Base-by-base conservation (phyloP, 2,797 vertebrate species). In the Oophaga sylvatica region DNA sequence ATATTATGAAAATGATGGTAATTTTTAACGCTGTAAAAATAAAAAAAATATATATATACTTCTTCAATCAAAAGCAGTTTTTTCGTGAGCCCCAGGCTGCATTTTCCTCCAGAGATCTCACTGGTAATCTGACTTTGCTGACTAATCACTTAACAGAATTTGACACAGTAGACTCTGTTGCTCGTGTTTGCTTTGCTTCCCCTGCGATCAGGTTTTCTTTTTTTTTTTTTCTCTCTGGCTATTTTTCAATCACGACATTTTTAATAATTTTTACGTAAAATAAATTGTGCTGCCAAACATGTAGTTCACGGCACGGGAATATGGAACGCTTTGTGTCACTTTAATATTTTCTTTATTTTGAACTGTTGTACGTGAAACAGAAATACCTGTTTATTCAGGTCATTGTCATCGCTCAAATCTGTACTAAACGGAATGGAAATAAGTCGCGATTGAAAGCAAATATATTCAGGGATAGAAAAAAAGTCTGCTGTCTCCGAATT, bases 131-230 rank as follows among this genome's bases (percentile, higher is more conserved):
- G 31, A 63, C 22, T 83, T 89, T 77, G 84, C 84, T 89, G 84
- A 89, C 80, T 89, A 86, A 89, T 89, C 84, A 89, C 80, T 63
- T 86, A 89, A 89, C 79, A 89, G 60, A 82, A 62, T 81, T 68
- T 83, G 88, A 89, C 88, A 86, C 80, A 71, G 41, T 53, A 71
- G 73, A 70, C 84, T 26, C 22, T 41, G 68, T 63, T 53, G 84
- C 63, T 78, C 83, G 26, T 70, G 45, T 80, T 73, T 62, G 19
- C 59, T 79, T n/a, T 57, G 63, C 81, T 48, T 75, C 63, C 26
- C 60, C 73, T 19, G 17, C 59, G 22, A 71, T 2, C 73, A 57
- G 41, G 22, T 77, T 56, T 79, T n/a, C 41, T 77, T 67, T 4
- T 41, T 41, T 41, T 41, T 41, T 41, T 87, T 87, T 78, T 62